A percentile compares a stretch with the other conserved stretches of the same genome.
Evolutionary conservation across 2,113 vertebrate genomes (phyloP).

Genomic region (Scolopax mira): DNA sequence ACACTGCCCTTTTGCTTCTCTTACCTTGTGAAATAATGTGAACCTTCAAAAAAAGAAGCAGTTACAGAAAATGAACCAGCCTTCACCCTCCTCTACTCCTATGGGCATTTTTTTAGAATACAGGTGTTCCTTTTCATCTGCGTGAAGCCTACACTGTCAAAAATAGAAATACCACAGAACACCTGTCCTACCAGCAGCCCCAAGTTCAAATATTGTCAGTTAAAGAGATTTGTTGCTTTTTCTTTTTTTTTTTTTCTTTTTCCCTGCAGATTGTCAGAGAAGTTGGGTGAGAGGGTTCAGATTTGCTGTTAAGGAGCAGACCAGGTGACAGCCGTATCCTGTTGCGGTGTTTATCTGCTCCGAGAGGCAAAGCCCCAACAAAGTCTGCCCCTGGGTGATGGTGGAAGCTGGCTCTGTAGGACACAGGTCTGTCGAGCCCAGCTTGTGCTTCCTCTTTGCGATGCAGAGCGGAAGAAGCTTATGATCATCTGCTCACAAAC

Average conservation of each 20-base stretch:
- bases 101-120: not conserved
- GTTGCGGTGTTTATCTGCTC: not conserved
- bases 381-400: not conserved
- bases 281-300: not conserved
- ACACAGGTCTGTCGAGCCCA: not conserved
- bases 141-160: not conserved
- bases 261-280: not conserved
- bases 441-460: not conserved
- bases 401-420: not conserved
- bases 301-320: not conserved
- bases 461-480: not conserved
- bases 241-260: not conserved
- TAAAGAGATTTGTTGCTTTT: conserved; percentile 16
- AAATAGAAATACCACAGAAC: conserved; percentile 54
- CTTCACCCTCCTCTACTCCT: not conserved
- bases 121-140: conserved; percentile 27
- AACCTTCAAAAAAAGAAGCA: not conserved
- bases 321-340: not conserved
- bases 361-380: not conserved
- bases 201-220: not conserved
- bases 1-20: not conserved
- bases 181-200: conserved; percentile 38
- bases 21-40: not conserved
- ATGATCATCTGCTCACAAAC: not conserved
- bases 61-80: not conserved